Conservation (phyloP, 2,797 vertebrate species). For the Urophycis tenuis region DNA sequence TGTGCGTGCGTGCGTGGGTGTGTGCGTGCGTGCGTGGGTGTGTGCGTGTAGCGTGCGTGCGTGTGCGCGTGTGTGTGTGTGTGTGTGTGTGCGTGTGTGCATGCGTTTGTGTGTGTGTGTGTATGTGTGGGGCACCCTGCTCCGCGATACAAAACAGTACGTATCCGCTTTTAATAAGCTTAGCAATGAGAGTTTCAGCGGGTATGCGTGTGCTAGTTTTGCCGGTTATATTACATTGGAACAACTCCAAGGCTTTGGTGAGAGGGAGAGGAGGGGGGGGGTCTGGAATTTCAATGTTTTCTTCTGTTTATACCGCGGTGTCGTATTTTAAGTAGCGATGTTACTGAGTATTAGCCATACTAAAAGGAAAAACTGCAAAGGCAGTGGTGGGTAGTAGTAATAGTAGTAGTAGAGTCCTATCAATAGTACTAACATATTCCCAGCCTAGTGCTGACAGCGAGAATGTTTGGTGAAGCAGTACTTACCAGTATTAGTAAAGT, state of each 20-base stretch:
- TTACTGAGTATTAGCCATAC: background rate
- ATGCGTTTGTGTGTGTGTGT: too few relatives aligned
- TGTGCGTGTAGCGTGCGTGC: too few relatives aligned
- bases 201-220: background rate
- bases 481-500: background rate
- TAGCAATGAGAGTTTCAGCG: background rate
- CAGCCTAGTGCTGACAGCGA: too few relatives aligned
- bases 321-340: background rate
- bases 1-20: too few relatives aligned
- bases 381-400: background rate
- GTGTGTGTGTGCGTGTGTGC: too few relatives aligned
- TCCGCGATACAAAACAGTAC: background rate
- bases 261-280: background rate
- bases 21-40: too few relatives aligned
- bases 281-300: background rate
- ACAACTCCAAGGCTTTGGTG: background rate
- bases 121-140: background rate
- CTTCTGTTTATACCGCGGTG: background rate
- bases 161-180: background rate
- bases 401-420: background rate
- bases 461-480: background rate
- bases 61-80: too few relatives aligned
- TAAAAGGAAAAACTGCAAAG: background rate
- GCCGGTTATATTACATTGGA: conserved; percentile 1
- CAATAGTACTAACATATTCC: background rate